These are phyloP conservation scores for Alca torda DNA, from an alignment of 2,797 vertebrate species.

Conservation along the genomic window DNA sequence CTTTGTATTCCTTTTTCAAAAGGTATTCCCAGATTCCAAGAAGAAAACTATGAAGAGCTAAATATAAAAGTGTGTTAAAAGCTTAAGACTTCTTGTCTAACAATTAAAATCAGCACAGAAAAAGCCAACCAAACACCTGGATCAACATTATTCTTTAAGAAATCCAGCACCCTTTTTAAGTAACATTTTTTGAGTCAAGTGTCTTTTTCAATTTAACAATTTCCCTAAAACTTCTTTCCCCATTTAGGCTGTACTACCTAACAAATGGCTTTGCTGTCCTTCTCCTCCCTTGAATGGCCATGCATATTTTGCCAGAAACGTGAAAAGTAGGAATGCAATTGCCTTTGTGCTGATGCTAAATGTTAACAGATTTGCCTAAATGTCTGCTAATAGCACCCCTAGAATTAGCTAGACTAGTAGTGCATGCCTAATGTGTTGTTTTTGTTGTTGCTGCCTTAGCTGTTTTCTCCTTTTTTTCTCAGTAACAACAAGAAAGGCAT, in stretches of 20 bases:
- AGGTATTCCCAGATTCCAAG: not conserved
- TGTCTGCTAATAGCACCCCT: constrained; percentile 72
- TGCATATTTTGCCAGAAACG: constrained; percentile 67
- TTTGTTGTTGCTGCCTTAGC: constrained; percentile 67
- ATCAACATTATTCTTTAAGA: not conserved
- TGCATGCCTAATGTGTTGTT: constrained; percentile 76
- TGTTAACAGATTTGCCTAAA: constrained; percentile 77
- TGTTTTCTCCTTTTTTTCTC: constrained; percentile 32
- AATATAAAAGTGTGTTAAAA: not conserved
- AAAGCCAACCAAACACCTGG: not conserved
- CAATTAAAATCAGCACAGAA: not conserved
- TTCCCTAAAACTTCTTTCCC: not conserved
- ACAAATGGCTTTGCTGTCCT: not conserved
- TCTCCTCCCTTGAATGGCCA: constrained; percentile 41
- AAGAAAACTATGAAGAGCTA: not conserved
- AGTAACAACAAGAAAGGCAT: constrained; percentile 8
- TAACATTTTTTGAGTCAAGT: not conserved
- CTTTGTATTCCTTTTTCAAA: not conserved
- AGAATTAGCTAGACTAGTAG: constrained; percentile 78
- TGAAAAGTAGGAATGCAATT: constrained; percentile 58
- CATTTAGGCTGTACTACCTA: not conserved
- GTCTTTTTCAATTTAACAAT: not conserved
- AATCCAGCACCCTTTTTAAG: not conserved
- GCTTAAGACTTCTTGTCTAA: constrained; percentile 5
- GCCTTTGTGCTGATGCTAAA: constrained; percentile 76